phyloP scores from a whole-genome alignment of 2,888 invertebrate genomes.

The Gonocerus acuteangulatus region DNA sequence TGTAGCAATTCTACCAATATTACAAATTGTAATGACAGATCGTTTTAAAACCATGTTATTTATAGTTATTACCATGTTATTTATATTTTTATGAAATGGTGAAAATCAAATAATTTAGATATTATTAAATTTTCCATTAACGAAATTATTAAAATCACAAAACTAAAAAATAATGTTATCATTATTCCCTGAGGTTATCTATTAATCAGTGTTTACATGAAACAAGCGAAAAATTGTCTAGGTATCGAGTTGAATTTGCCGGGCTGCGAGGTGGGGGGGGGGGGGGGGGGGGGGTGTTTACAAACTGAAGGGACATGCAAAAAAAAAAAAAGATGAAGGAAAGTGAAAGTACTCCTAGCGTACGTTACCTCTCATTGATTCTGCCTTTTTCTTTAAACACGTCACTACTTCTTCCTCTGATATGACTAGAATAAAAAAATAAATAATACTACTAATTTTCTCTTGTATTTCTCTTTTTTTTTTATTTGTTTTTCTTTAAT shows the following conservation, averaged over 20 bases:
- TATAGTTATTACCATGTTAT: no score
- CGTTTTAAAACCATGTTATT: no score
- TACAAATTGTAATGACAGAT: no score
- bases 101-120: no score
- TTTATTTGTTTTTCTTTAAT: constrained; percentile 22
- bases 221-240: neutral
- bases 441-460: constrained; percentile 25
- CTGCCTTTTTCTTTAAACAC: constrained; percentile 9
- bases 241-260: neutral
- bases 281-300: neutral
- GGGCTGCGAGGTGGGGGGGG: neutral
- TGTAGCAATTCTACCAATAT: no score
- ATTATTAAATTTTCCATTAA: no score
- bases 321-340: constrained; percentile 3
- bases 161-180: no score
- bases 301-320: neutral
- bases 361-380: constrained; percentile 28
- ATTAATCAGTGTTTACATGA: no score
- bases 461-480: neutral
- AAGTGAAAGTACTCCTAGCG: neutral
- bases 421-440: constrained; percentile 26
- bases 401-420: constrained; percentile 3
- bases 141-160: no score
- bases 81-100: no score
- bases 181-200: no score